Evolutionary conservation across 2,888 invertebrate species (phyloP), one percentile per base, ranked within the genome.

Genomic region (Teleiodes luculella): DNA sequence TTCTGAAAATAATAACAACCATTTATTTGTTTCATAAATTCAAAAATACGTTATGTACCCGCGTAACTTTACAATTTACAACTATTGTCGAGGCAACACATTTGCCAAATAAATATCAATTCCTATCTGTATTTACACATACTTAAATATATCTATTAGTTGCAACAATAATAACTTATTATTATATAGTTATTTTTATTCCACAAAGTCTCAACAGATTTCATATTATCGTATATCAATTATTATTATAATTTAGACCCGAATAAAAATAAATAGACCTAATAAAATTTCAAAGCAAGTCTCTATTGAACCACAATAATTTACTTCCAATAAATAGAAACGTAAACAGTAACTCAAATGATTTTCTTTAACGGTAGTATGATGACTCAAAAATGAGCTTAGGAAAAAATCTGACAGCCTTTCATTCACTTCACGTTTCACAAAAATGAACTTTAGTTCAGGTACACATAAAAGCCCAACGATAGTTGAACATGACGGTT

Each of bases 31-130:
- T 56, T 68, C 69, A 62, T 64, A 68, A 66, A 66, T 68, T 74
- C 74, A 72, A 70, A 71, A 67, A 64, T 64, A 68, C 72, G 67
- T 62, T 76, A 70, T 10, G 74, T 76, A 80, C 78, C 82, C 80
- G n/a, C n/a, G 69, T 76, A 68, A 70, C 68, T 69, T 59, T 64
- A 71, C 62, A 70, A 74, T 75, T 72, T 68, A 65, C 65, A 64
- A 43, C 51, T 52, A 35, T 49, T 35, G 41, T 28, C 30, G 8
- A 61, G 57, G 54, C 13, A 37, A 10, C 37, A 8, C 20, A 8
- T 37, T 53, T 16, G 36, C 43, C n/a, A 53, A 51, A 46, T 55
- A 55, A 51, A 55, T 55, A 46, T 16, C 24, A 5, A 8, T 56
- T 53, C 56, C 20, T 20, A 18, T 55, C 58, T 55, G 59, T 71